phyloP scores from a whole-genome alignment of 1,140 invertebrate species.

The Melipona quadrifasciata region DNA sequence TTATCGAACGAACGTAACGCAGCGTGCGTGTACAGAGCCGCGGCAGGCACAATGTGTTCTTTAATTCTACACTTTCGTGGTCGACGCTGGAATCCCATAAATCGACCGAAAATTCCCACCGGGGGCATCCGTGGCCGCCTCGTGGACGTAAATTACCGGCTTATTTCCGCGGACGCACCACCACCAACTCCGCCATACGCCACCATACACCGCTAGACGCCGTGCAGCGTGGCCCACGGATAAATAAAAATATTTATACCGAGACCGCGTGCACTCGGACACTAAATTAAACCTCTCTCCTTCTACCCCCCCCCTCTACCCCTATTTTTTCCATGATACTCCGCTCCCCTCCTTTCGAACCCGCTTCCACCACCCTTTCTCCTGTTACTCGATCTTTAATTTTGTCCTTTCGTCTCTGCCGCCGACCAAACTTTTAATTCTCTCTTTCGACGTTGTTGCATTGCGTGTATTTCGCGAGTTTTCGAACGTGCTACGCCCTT shows the following conservation, averaged over 20 bases:
- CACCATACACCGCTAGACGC: not conserved
- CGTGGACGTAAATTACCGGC: slow-evolving; percentile 77
- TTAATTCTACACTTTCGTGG: slow-evolving; percentile 71
- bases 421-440: slow-evolving; percentile 17
- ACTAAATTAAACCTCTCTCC: slow-evolving; percentile 75
- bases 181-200: slow-evolving; percentile 29
- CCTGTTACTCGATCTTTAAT: slow-evolving; percentile 28
- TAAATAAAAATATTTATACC: slow-evolving; percentile 80
- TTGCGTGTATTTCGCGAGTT: not conserved
- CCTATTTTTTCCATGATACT: not conserved
- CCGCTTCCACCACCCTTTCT: no score
- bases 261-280: slow-evolving; percentile 72
- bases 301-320: no score
- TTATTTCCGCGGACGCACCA: slow-evolving; percentile 72
- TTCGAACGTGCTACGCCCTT: not conserved
- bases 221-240: slow-evolving; percentile 43
- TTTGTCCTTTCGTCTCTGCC: not conserved
- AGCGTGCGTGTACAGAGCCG: slow-evolving; percentile 21
- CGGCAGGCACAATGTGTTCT: slow-evolving; percentile 66
- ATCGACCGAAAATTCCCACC: slow-evolving; percentile 77
- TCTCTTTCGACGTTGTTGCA: slow-evolving; percentile 1
- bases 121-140: slow-evolving; percentile 52
- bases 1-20: slow-evolving; percentile 61
- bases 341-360: not conserved
- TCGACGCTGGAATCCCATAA: slow-evolving; percentile 71